These are phyloP conservation scores for Pomatorhinus ruficollis DNA, from an alignment of 2,113 vertebrate species.

Conservation along the genomic window DNA sequence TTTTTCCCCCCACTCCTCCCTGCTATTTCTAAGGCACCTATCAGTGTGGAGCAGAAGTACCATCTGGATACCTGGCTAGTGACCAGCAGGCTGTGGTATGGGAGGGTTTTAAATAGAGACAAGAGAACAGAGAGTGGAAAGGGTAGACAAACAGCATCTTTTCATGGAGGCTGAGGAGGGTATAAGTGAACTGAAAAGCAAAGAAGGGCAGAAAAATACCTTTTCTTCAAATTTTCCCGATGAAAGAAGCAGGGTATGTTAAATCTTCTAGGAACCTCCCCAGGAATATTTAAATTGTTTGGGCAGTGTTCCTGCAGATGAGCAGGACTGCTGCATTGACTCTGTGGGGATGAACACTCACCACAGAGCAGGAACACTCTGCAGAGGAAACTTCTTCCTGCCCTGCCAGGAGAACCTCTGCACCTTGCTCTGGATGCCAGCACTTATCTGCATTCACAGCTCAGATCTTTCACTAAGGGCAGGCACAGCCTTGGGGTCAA, in stretches of 20 bases:
- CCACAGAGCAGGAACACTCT: not conserved
- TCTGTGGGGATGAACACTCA: not conserved
- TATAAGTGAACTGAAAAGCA: not conserved
- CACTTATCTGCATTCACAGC: not conserved
- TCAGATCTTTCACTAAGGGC: not conserved
- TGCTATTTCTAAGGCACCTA: conserved; percentile 17
- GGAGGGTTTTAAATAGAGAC: not conserved
- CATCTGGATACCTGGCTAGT: conserved; percentile 46
- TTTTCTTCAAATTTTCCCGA: not conserved
- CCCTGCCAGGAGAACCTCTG: not conserved
- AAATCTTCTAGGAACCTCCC: not conserved
- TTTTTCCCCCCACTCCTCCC: not conserved
- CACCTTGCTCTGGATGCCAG: not conserved
- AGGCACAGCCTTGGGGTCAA: not conserved
- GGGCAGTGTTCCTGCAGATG: not conserved
- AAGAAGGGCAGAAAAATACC: not conserved
- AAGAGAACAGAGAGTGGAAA: not conserved
- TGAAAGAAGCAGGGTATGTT: not conserved
- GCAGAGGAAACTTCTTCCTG: not conserved
- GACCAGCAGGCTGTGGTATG: conserved; percentile 14
- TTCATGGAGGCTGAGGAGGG: not conserved
- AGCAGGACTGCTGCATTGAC: not conserved
- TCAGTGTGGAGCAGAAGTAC: not conserved
- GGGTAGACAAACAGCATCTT: not conserved
- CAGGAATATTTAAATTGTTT: not conserved